Conservation (phyloP, 1,140 invertebrate genomes). For the Aphidius gifuensis region DNA sequence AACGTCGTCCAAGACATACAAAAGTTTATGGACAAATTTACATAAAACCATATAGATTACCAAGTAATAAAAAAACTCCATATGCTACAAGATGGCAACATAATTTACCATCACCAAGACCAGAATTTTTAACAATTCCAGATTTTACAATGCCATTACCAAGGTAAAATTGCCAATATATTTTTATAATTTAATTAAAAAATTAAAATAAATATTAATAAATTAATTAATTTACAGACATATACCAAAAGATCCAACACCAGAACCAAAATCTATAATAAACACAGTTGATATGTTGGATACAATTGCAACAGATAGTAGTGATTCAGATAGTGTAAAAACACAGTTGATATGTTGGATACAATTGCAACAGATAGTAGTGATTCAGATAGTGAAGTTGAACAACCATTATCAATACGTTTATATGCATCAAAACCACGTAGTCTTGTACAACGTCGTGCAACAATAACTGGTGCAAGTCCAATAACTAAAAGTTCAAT, state of each 20-base stretch:
- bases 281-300: conserved; percentile 40
- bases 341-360: conserved; percentile 44
- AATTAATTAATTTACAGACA: conserved; percentile 33
- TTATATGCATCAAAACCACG: conserved; percentile 75
- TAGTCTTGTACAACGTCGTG: conserved; percentile 72
- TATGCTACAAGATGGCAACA: conserved; percentile 66
- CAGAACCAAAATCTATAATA: conserved; percentile 44
- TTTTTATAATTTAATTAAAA: not conserved
- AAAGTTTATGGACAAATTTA: conserved; percentile 82
- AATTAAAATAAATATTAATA: conserved; percentile 14
- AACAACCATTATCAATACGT: conserved; percentile 48
- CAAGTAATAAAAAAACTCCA: conserved; percentile 69
- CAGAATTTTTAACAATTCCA: conserved; percentile 65
- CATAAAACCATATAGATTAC: conserved; percentile 73
- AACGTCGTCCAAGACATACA: conserved; percentile 79
- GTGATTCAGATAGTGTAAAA: conserved; percentile 47
- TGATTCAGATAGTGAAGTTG: conserved; percentile 46
- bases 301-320: conserved; percentile 47
- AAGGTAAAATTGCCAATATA: conserved; percentile 48
- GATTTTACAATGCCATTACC: conserved; percentile 62
- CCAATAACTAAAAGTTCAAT: conserved; percentile 66
- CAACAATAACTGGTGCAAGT: conserved; percentile 83
- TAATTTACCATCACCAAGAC: conserved; percentile 64
- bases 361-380: conserved; percentile 48
- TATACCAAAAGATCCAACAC: conserved; percentile 42